Conservation (phyloP, 2,888 invertebrate species). For the Sminthurinus aureus region DNA sequence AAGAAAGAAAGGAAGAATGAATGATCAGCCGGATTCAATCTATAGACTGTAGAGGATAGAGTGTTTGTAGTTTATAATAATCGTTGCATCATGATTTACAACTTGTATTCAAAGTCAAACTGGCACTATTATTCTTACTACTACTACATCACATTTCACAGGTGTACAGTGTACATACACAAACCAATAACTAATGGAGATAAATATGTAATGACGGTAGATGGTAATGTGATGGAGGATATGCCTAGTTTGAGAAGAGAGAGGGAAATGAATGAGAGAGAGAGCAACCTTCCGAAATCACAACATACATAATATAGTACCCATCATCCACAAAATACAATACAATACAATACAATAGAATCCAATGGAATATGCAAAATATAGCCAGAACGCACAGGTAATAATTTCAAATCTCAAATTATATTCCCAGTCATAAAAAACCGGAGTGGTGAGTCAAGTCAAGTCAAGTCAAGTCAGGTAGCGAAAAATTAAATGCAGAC, state of each 20-base stretch:
- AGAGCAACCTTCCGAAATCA: slow-evolving; percentile 15
- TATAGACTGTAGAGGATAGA: no score
- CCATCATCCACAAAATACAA: background rate
- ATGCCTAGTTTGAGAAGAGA: background rate
- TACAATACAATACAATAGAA: no score
- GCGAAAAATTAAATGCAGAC: slow-evolving; percentile 36
- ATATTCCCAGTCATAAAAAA: slow-evolving; percentile 34
- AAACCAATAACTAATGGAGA: background rate
- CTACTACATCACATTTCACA: background rate
- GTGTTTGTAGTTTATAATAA: slow-evolving; percentile 31
- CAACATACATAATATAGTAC: slow-evolving; percentile 11
- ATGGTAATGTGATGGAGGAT: background rate
- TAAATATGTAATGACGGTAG: background rate
- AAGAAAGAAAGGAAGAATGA: no score
- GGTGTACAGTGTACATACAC: background rate
- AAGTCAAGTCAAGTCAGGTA: slow-evolving; percentile 21
- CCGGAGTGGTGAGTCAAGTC: slow-evolving; percentile 38
- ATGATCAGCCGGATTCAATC: slow-evolving; percentile 8
- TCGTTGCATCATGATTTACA: slow-evolving; percentile 34
- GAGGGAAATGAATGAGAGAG: background rate
- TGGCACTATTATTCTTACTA: slow-evolving; percentile 10
- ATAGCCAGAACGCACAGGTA: background rate
- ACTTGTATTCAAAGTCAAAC: background rate
- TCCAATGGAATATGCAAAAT: no score
- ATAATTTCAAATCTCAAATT: slow-evolving; percentile 38